Conservation (phyloP, 2,888 invertebrate genomes). For the Cordylochernes scorpioides region DNA sequence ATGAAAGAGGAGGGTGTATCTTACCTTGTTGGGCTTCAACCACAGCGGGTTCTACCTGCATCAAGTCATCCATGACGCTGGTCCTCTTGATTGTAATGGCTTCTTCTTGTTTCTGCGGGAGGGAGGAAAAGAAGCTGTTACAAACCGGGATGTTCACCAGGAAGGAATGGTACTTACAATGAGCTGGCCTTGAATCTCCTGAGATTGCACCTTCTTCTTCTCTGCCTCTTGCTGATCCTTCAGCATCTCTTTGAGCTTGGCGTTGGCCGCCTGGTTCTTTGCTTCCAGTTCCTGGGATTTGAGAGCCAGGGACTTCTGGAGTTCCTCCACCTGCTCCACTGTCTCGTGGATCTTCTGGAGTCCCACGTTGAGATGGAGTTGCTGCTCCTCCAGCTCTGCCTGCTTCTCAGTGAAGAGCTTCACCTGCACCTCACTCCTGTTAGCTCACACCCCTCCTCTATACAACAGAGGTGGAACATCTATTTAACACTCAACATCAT, state of each 20-base stretch:
- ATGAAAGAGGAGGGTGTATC: too few species aligned
- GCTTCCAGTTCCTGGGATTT: conserved; percentile 59
- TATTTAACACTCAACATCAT: too few species aligned
- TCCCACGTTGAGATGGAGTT: conserved; percentile 91
- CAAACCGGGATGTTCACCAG: background rate
- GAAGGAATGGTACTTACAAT: conserved; percentile 9
- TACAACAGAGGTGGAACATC: background rate
- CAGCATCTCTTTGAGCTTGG: conserved; percentile 88
- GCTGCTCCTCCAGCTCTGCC: conserved; percentile 91
- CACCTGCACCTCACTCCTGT: conserved; percentile 23
- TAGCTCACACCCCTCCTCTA: background rate
- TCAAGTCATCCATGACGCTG: conserved; percentile 83
- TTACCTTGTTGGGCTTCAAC: conserved; percentile 77
- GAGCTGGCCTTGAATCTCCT: conserved; percentile 70
- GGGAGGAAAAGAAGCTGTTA: background rate
- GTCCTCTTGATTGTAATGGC: conserved; percentile 77
- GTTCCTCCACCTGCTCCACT: conserved; percentile 94
- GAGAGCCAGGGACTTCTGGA: conserved; percentile 91
- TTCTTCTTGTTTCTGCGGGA: conserved; percentile 40
- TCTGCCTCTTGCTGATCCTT: conserved; percentile 98
- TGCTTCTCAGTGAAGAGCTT: conserved; percentile 91
- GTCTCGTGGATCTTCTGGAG: conserved; percentile 96
- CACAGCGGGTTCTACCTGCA: conserved; percentile 93
- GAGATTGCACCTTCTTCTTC: conserved; percentile 89
- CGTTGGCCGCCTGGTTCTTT: conserved; percentile 94